Conservation (phyloP, 2,888 invertebrate genomes). For the Metacarcinus magister region DNA sequence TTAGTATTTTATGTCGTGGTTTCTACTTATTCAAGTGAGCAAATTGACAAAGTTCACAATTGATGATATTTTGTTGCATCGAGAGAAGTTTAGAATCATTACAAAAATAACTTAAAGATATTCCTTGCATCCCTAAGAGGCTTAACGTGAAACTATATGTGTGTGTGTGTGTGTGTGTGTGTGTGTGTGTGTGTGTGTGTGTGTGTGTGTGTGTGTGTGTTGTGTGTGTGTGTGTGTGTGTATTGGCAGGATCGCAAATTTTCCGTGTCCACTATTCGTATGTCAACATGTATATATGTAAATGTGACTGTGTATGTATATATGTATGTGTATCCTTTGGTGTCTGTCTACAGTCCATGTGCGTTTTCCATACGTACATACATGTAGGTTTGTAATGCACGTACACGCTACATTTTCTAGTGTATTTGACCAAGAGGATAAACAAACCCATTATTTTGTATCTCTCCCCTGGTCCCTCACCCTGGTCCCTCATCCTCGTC, state of each 20-base stretch:
- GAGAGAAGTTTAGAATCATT: neutral
- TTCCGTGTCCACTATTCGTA: neutral
- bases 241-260: neutral
- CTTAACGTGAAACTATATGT: neutral
- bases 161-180: slow-evolving; percentile 39
- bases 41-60: neutral
- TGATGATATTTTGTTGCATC: neutral
- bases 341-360: neutral
- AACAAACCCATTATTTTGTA: neutral
- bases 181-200: slow-evolving; percentile 47
- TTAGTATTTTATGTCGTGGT: neutral
- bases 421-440: neutral
- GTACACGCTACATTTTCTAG: neutral
- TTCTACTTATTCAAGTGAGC: neutral
- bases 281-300: neutral
- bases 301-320: neutral
- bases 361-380: neutral
- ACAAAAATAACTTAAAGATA: neutral
- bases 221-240: slow-evolving; percentile 26
- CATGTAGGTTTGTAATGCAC: neutral
- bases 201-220: slow-evolving; percentile 18
- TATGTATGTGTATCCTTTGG: neutral
- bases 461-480: neutral
- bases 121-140: neutral
- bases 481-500: neutral